Percentiles rank a stretch among this genome's conserved stretches.
Evolutionary conservation across 92 coral and sea anemone species (phyloP).

Genomic region (Isaurus tuberculatus): DNA sequence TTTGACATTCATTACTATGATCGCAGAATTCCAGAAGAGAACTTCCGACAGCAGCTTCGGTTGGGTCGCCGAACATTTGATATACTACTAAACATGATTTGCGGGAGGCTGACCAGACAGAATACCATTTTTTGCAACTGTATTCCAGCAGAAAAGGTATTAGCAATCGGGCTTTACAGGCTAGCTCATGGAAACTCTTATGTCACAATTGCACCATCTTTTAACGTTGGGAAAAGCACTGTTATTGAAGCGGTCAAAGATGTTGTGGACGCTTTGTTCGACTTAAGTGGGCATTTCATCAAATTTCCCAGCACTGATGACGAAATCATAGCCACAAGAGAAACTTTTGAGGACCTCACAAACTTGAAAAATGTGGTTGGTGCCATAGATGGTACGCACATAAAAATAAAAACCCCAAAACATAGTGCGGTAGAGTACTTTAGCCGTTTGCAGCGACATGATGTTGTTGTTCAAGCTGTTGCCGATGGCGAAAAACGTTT

Average conservation of each 20-base stretch:
- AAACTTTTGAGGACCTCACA: constrained; percentile 29
- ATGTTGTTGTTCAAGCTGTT: constrained; percentile 60
- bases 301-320: constrained; percentile 25
- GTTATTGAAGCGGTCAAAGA: constrained; percentile 38
- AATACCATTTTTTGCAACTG: constrained; percentile 39
- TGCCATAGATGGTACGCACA: constrained; percentile 30
- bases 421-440: constrained; percentile 33
- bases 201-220: constrained; percentile 25
- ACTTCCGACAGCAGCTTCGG: constrained; percentile 48
- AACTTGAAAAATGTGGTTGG: constrained; percentile 35
- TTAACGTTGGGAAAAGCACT: constrained; percentile 35
- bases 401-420: constrained; percentile 25
- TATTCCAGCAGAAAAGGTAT: constrained; percentile 31
- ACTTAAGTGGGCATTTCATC: constrained; percentile 21
- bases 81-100: constrained; percentile 26
- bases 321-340: constrained; percentile 24
- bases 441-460: constrained; percentile 41
- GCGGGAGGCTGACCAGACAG: constrained; percentile 23
- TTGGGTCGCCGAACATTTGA: constrained; percentile 38
- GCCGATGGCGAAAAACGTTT: constrained; percentile 57
- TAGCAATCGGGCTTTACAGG: constrained; percentile 36
- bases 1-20: constrained; percentile 38
- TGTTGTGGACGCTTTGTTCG: constrained; percentile 23
- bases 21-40: constrained; percentile 43
- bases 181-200: constrained; percentile 40